Evolutionary conservation across 2,888 invertebrate species (phyloP), one percentile per base, ranked within the genome.

Genomic region (Pterostichus madidus): DNA sequence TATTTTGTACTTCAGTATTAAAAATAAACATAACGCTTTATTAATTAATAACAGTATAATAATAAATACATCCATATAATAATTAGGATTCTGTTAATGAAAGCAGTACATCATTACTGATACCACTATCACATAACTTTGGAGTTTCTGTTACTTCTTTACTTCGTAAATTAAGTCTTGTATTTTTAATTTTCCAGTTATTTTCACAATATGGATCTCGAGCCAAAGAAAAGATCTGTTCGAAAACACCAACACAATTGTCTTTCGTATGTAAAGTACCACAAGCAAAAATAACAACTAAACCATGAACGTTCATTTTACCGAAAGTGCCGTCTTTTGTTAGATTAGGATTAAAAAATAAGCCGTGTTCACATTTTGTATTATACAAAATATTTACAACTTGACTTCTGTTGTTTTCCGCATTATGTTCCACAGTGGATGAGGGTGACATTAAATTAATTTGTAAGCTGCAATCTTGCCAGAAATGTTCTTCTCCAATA

Each of bases 161-260:
- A 85, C 90, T 91, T 68, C 89, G 88, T 53, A 92, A 87, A 84
- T 90, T 86, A 24, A 92, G 86, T 85, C 92, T 90, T 7, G 91
- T 90, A n/a, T 90, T 91, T 87, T 94, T 94, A 24, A 94, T 92
- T 88, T 94, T 94, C 93, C 93, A 95, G 86, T 93, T 94, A 86
- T 94, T 93, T n/a, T 91, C 90, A 35, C 90, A 88, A 75, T 89
- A 90, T 0, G 94, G 94, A 87, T 94, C 94, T 84, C 92, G 91
- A 24, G 93, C 89, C 53, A 95, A 88, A 1, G 92, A 93, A 89
- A 94, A 94, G 61, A 91, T 89, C 86, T 94, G 93, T 86, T 94
- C 94, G 87, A 94, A 95, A 39, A 93, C 89, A 1, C 94, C 95
- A 0, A 93, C 91, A 85, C 91, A 91, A 35, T 89, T 88, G 4